Percentiles rank a stretch among this genome's conserved stretches.
phyloP scores from a whole-genome alignment of 2,113 vertebrate genomes.

The Pristiophorus japonicus region DNA sequence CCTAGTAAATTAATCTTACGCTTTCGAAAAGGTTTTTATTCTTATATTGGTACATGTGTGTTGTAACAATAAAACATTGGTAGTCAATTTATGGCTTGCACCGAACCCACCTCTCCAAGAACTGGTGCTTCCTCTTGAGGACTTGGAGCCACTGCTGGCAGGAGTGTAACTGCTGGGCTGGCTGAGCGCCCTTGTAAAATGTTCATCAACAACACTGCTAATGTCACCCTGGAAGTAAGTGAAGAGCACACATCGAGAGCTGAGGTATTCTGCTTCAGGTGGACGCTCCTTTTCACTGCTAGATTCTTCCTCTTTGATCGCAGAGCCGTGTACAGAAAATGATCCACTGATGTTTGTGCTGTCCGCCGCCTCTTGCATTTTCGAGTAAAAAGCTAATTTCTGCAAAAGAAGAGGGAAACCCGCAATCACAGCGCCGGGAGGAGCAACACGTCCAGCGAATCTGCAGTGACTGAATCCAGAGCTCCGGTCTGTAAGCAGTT shows the following conservation, averaged over 20 bases:
- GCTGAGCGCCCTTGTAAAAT: conserved; percentile 94
- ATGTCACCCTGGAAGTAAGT: conserved; percentile 98
- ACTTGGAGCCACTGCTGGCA: conserved; percentile 60
- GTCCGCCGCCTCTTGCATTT: conserved; percentile 90
- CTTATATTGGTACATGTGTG: not conserved
- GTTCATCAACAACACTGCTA: conserved; percentile 91
- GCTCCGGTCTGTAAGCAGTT: not conserved
- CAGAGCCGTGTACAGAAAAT: conserved; percentile 63
- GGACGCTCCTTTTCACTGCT: conserved; percentile 83
- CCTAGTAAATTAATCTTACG: too few species aligned
- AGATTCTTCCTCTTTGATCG: conserved; percentile 82
- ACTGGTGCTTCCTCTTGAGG: conserved; percentile 51
- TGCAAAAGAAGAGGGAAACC: conserved; percentile 44
- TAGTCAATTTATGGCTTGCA: too few species aligned
- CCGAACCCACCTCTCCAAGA: conserved; percentile 66
- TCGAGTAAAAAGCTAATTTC: conserved; percentile 92
- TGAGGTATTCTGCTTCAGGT: conserved; percentile 91
- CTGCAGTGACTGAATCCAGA: not conserved
- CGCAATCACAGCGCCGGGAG: not conserved
- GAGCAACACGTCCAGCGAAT: not conserved
- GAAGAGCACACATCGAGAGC: conserved; percentile 88
- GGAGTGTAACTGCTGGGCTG: conserved; percentile 69
- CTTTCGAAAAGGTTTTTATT: not conserved
- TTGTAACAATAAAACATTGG: too few species aligned
- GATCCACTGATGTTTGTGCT: conserved; percentile 61